Base-by-base conservation (phyloP, 2,113 vertebrate genomes). In the Martes martes region DNA sequence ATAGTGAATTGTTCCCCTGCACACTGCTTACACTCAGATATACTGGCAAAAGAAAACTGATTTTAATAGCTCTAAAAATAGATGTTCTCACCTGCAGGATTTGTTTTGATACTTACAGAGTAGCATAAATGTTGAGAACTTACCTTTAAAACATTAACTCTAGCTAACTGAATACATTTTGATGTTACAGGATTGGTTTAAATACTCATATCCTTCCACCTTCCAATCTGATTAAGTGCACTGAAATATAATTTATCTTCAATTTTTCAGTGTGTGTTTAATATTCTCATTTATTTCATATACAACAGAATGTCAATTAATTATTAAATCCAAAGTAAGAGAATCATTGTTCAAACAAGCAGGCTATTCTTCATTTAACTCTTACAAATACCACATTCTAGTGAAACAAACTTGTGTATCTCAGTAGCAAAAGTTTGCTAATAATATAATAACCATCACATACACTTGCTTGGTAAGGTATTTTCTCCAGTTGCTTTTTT, bases 181-280 rank as follows among this genome's bases (percentile, higher is more conserved):
- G 65, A 71, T 98, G 67, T 91, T 96, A 28, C 23, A 95, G 95
- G 81, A 92, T 86, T 91, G 55, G 18, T 94, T 91, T 96, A 92
- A 97, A 96, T 94, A 50, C 81, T 96, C 84, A 74, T 98, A 83
- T 97, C 94, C 90, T 98, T 95, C 84, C 84, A 95, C 95, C 86
- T 94, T 95, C 50, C 50, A 15, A 89, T 50, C 88, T 97, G 88
- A 97, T 90, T 96, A 97, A 95, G 42, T 85, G 81, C 55, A 42
- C 36, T 78, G 69, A 76, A 95, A 97, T 89, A 59, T 96, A 74
- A 95, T 95, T 98, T 97, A 80, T 98, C 8, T 96, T 67, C 14
- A 92, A 59, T 90, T 97, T 86, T 95, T 94, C 94, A 94, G 63
- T 94, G 39, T 85, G n/a, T 78, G 61, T 95, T 97, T 95, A 95